Evolutionary conservation across 2,113 vertebrate species (phyloP), one percentile per base, ranked within the genome.

Genomic region (Pholis gunnellus): DNA sequence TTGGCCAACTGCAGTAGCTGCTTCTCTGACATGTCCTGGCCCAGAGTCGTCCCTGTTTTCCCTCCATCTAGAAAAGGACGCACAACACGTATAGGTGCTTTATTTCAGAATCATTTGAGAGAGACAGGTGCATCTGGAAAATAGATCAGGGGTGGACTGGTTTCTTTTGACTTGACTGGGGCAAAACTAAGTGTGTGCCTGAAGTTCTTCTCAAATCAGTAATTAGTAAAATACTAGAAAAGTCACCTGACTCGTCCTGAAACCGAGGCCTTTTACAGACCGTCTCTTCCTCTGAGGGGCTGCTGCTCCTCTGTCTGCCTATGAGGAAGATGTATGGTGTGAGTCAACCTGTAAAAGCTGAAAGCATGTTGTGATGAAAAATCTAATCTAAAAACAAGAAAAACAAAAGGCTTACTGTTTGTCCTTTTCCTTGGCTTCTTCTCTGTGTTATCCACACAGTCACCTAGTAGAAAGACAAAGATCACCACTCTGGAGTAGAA

Each of bases 1-100:
- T 88, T 93, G 31, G 96, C 95, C 0, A 97, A 77, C 31, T 18
- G 71, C 88, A 96, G 92, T 65, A 97, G 93, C 91, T 97, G 94
- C 9, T 92, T 81, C 34, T 97, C 96, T 0, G 95, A 95, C 64
- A 96, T 76, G 5, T 87, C 65, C 5, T 79, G 85, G 22, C n/a
- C n/a, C 61, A 6, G 54, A 81, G 44, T 56, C 6, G 0, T 71
- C 25, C 4, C 83, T 0, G 57, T 1, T 78, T 88, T 88, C 2
- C 46, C 6, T 29, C 88, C 95, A 57, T 92, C 96, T 97, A 88
- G 91, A 40, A 40, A 72, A 36, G 27, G 8, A 64, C 25, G 9
- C 11, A 71, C n/a, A 59, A 27, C 27, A 25, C 54, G 25, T 14
- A 56, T 5, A n/a, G 5, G 17, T 25, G 29, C 9, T 42, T 78